phyloP scores from a whole-genome alignment of 2,797 vertebrate species.

The Myotis pilosus region DNA sequence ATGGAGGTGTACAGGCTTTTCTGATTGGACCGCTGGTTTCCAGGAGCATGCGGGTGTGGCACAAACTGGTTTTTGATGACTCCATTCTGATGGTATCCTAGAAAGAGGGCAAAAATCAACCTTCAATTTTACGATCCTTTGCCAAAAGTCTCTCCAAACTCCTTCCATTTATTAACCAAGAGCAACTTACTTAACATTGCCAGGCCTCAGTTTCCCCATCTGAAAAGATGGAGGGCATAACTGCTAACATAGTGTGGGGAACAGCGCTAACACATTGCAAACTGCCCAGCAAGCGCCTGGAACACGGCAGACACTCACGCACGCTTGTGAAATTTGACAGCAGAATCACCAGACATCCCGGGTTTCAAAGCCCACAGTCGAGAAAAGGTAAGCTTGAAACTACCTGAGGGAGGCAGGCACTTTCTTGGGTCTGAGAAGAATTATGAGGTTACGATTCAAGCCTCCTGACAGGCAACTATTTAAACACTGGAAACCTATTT shows the following conservation, averaged over 20 bases:
- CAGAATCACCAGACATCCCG: not conserved
- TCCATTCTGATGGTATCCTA: conserved; percentile 94
- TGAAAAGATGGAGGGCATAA: not conserved
- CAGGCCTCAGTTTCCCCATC: not conserved
- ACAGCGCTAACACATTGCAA: not conserved
- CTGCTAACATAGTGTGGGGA: not conserved
- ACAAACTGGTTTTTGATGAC: conserved; percentile 86
- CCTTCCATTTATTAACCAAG: not conserved
- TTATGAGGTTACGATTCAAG: not conserved
- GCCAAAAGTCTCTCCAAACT: not conserved
- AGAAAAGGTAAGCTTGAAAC: not conserved
- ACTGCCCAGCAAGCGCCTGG: not conserved
- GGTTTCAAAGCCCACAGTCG: not conserved
- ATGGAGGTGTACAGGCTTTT: conserved; percentile 81
- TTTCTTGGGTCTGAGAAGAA: not conserved
- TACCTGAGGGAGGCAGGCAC: not conserved
- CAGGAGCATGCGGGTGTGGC: conserved; percentile 81
- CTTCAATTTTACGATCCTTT: not conserved
- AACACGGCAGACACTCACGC: not conserved
- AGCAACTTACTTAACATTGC: not conserved
- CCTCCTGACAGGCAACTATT: not conserved
- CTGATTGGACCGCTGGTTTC: conserved; percentile 83
- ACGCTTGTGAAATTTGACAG: not conserved
- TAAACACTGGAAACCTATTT: not conserved
- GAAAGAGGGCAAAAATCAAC: not conserved